Base-by-base conservation (phyloP, 2,888 invertebrate species). In the Anarsia innoxiella region DNA sequence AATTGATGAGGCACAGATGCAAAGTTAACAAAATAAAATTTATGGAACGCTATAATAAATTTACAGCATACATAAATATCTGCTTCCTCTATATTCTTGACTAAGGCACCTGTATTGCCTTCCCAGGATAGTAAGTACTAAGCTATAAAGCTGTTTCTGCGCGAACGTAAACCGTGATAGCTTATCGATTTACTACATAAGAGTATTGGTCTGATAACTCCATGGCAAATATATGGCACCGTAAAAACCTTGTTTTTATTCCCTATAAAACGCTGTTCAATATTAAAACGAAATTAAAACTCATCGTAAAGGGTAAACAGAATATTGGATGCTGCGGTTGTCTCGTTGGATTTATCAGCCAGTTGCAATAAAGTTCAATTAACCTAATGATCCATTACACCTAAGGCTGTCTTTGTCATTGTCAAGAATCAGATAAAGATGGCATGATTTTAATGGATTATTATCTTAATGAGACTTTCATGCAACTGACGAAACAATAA, bases 211-310 rank as follows among this genome's bases (percentile, higher is more conserved):
- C 49, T 53, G 59, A 64, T 61, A 67, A 63, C 53, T 51, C 46
- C 42, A 44, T 44, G 48, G 49, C 38, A 63, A 68, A 67, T 61
- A 63, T 60, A 65, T 53, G 45, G 49, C 56, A 49, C 65, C 67
- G 59, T 74, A 67, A 74, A 73, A 43, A 45, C 38, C 54, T 51
- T 63, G 53, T 56, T 72, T 65, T 66, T 62, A 68, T 65, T 56
- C 44, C 46, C 60, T 57, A 61, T 69, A 69, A 73, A 72, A 60
- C 46, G 49, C 47, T 55, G 53, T 59, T 58, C 59, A 57, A 67
- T 67, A 66, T 72, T 62, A 64, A 65, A 53, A 56, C 59, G 55
- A 57, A 51, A 56, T 51, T 66, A 64, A 62, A 65, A 54, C 45
- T 39, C 38, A 42, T 52, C 57, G 56, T 56, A 52, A 45, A 34